These are phyloP conservation scores for Aegotheles bennettii DNA, from an alignment of 2,113 vertebrate genomes.

Conservation along the genomic window DNA sequence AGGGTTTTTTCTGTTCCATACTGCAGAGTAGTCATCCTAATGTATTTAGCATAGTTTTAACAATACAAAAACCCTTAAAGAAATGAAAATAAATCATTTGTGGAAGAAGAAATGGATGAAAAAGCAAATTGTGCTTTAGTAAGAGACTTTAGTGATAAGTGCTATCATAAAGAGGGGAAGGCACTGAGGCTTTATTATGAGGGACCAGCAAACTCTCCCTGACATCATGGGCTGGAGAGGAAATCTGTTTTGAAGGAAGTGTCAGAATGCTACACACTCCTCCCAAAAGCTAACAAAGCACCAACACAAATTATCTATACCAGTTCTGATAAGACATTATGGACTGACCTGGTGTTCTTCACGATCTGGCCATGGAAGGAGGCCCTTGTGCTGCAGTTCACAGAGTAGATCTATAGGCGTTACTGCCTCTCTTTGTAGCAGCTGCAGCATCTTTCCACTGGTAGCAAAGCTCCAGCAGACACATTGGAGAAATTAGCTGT, in stretches of 20 bases:
- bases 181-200: background rate
- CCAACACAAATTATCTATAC: background rate
- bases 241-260: background rate
- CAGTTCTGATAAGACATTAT: background rate
- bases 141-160: background rate
- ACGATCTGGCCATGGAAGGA: background rate
- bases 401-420: fast-evolving
- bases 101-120: background rate
- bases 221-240: background rate
- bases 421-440: background rate
- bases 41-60: background rate
- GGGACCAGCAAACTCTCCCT: background rate
- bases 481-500: background rate
- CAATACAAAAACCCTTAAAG: background rate
- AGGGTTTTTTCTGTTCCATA: background rate
- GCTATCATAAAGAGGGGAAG: background rate
- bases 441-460: background rate
- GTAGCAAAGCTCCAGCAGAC: background rate
- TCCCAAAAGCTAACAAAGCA: background rate
- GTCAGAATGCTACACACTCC: background rate
- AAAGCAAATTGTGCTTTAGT: background rate
- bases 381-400: fast-evolving
- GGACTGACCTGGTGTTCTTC: background rate
- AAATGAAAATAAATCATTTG: background rate
- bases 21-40: background rate